Evolutionary conservation across 2,113 vertebrate species (phyloP).

Genomic region (Arizona elegans): DNA sequence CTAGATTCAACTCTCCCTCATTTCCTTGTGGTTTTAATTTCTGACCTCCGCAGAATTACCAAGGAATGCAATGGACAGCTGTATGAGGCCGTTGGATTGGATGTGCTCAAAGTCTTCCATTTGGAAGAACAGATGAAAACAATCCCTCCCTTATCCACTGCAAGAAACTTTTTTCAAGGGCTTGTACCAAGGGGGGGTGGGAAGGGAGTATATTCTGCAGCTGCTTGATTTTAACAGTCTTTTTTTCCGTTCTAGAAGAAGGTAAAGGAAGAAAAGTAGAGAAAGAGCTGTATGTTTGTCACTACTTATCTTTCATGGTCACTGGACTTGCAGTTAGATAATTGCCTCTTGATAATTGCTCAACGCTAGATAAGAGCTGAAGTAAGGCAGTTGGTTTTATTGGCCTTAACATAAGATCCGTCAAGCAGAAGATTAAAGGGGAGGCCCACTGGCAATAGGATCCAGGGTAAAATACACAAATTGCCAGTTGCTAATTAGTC

Average conservation of each 20-base stretch:
- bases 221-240: background rate
- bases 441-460: background rate
- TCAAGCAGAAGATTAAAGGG: background rate
- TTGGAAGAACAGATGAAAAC: background rate
- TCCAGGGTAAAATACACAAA: background rate
- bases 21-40: background rate
- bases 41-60: background rate
- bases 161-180: background rate
- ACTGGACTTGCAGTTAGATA: background rate
- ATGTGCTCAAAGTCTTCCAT: background rate
- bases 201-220: background rate
- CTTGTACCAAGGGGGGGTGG: background rate
- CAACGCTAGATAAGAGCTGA: background rate
- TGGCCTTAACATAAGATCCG: background rate
- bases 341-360: background rate
- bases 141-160: background rate
- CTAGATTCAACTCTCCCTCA: background rate
- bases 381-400: conserved; percentile 10
- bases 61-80: background rate
- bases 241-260: background rate
- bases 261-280: background rate
- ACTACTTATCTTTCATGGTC: background rate
- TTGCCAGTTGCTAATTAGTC: background rate
- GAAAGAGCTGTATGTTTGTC: accelerated
- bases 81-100: background rate